Evolutionary conservation across 2,797 vertebrate species (phyloP).

Genomic region (Ctenosaura bakeri): DNA sequence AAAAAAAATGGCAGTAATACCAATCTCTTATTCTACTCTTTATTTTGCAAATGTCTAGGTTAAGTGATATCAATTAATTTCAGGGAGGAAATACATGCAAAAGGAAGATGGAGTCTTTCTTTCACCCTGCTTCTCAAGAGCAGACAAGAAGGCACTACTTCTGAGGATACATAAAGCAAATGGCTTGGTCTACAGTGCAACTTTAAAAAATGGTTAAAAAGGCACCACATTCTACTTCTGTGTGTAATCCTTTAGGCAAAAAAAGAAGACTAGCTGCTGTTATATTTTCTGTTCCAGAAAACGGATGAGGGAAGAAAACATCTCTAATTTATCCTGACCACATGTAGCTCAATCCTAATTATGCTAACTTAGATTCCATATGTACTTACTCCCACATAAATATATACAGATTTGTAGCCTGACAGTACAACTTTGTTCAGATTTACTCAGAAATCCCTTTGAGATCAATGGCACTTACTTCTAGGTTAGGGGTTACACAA

Average conservation of each 20-base stretch:
- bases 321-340: background rate
- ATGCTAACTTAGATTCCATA: background rate
- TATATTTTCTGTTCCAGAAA: background rate
- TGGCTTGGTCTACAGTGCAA: background rate
- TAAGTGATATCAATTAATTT: constrained; percentile 6
- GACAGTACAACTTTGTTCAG: background rate
- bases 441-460: background rate
- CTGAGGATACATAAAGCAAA: background rate
- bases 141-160: background rate
- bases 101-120: background rate
- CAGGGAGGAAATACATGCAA: background rate
- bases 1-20: background rate
- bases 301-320: too few relatives aligned
- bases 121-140: background rate
- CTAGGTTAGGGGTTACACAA: background rate
- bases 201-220: background rate
- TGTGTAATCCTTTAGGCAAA: background rate
- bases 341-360: background rate
- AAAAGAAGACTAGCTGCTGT: background rate
- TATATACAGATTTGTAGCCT: background rate
- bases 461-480: background rate
- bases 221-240: background rate
- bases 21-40: background rate
- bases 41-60: background rate
- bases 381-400: background rate